phyloP scores from a whole-genome alignment of 2,888 invertebrate species.

The Gari tellinella region DNA sequence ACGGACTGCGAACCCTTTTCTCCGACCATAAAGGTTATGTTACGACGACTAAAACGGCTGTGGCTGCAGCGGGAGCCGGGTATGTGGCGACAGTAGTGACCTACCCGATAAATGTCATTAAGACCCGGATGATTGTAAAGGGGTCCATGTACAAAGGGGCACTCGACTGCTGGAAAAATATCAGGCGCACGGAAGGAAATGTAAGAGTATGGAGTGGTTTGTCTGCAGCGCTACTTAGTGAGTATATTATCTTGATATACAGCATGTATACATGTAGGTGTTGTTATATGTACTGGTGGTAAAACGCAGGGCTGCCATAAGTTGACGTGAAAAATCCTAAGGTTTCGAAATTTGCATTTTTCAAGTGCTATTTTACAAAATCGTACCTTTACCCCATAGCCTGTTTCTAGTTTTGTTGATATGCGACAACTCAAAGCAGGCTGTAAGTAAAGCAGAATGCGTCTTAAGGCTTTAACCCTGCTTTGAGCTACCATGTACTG shows the following conservation, averaged over 20 bases:
- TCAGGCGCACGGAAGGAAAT: slow-evolving; percentile 27
- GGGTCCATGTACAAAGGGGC: slow-evolving; percentile 22
- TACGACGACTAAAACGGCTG: slow-evolving; percentile 4
- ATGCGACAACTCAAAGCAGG: too few relatives aligned
- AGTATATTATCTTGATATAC: not conserved
- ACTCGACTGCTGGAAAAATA: slow-evolving; percentile 17
- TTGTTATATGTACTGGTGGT: too few relatives aligned
- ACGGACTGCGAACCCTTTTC: slow-evolving; percentile 7
- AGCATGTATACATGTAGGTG: too few relatives aligned
- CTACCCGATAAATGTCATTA: slow-evolving; percentile 43
- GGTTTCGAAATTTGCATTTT: too few relatives aligned
- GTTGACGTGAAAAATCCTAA: too few relatives aligned
- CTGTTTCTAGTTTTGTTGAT: too few relatives aligned
- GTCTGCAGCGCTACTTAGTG: slow-evolving; percentile 29
- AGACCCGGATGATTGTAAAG: slow-evolving; percentile 43
- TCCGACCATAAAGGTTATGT: slow-evolving; percentile 22
- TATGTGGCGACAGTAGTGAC: slow-evolving; percentile 33
- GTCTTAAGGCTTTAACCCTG: too few relatives aligned
- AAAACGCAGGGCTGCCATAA: too few relatives aligned
- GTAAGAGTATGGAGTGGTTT: slow-evolving; percentile 28
- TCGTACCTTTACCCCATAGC: too few relatives aligned
- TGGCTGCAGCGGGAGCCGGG: slow-evolving; percentile 27
- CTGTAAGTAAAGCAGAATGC: too few relatives aligned
- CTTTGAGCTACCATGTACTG: too few relatives aligned
- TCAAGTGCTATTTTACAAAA: too few relatives aligned